These are phyloP conservation scores for Pempheris klunzingeri DNA, from an alignment of 2,797 vertebrate species.

Conservation along the genomic window DNA sequence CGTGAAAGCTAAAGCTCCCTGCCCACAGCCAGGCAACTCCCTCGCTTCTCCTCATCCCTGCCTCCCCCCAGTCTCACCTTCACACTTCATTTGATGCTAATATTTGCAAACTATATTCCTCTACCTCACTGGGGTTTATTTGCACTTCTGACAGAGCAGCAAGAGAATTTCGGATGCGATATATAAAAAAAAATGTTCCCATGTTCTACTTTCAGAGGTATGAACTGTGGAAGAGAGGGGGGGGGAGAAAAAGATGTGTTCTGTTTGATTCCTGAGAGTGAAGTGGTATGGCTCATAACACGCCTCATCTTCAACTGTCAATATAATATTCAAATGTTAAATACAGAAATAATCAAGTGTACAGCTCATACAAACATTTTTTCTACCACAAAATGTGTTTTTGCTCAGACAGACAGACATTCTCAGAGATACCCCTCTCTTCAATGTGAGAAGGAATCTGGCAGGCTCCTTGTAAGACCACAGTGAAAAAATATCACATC, in stretches of 20 bases:
- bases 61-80: conserved; percentile 70
- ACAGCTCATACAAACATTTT: conserved; percentile 33
- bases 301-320: conserved; percentile 19
- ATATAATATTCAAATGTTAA: conserved; percentile 25
- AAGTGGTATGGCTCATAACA: conserved; percentile 26
- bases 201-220: conserved; percentile 58
- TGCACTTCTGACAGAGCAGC: conserved; percentile 74
- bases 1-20: conserved; percentile 38
- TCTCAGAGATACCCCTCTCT: conserved; percentile 19
- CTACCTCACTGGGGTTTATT: conserved; percentile 62
- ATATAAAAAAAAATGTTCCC: conserved; percentile 42
- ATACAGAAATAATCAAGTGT: conserved; percentile 38
- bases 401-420: conserved; percentile 36
- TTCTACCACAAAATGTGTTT: conserved; percentile 31
- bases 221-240: conserved; percentile 28
- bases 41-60: conserved; percentile 28
- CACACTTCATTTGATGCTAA: conserved; percentile 78
- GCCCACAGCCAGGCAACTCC: conserved; percentile 34
- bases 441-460: conserved; percentile 20
- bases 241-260: conserved; percentile 19
- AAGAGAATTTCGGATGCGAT: conserved; percentile 52
- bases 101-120: conserved; percentile 73
- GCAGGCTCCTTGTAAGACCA: conserved; percentile 27
- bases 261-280: conserved; percentile 39
- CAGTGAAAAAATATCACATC: conserved; percentile 38